These are phyloP conservation scores for Caenorhabditis panamensis DNA, from an alignment of 2,888 invertebrate genomes.

Conservation along the genomic window DNA sequence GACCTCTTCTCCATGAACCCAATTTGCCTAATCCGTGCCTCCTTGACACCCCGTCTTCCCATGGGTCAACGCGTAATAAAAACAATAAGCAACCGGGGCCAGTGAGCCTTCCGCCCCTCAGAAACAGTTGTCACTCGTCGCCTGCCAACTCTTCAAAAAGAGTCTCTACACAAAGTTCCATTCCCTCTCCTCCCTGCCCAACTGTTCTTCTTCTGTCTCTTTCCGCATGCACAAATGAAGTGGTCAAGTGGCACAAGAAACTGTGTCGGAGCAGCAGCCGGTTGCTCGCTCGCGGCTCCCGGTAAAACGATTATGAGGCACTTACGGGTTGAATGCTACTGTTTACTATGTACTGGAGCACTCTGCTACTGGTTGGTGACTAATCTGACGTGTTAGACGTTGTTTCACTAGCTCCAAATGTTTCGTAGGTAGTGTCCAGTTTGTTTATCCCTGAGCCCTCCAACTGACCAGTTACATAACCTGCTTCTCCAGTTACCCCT, in stretches of 20 bases:
- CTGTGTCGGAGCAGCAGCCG: slow-evolving; percentile 2
- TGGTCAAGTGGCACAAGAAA: slow-evolving; percentile 39
- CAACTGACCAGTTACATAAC: slow-evolving; percentile 10
- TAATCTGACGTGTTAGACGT: neutral
- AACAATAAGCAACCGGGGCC: slow-evolving; percentile 18
- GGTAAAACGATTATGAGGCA: slow-evolving; percentile 47
- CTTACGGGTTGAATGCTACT: slow-evolving; percentile 1
- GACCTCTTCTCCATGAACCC: slow-evolving; percentile 9
- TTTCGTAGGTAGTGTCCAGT: neutral
- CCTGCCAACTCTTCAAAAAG: slow-evolving; percentile 9
- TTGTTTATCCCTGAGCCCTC: neutral
- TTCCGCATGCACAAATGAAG: slow-evolving; percentile 24
- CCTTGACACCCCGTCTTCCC: slow-evolving; percentile 9
- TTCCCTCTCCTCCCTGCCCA: neutral
- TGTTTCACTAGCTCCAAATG: neutral
- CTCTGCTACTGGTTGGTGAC: neutral
- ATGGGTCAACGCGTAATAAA: slow-evolving; percentile 20
- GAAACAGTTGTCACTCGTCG: slow-evolving; percentile 20
- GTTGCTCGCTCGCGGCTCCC: slow-evolving; percentile 37
- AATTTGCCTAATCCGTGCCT: slow-evolving; percentile 1
- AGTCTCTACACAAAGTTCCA: neutral
- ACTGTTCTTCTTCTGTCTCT: slow-evolving; percentile 20
- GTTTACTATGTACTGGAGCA: slow-evolving; percentile 13
- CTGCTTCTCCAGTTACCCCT: neutral
- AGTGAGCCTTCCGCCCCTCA: neutral